Evolutionary conservation across 2,113 vertebrate species (phyloP), one percentile per base, ranked within the genome.

Genomic region (Epinephelus fuscoguttatus): DNA sequence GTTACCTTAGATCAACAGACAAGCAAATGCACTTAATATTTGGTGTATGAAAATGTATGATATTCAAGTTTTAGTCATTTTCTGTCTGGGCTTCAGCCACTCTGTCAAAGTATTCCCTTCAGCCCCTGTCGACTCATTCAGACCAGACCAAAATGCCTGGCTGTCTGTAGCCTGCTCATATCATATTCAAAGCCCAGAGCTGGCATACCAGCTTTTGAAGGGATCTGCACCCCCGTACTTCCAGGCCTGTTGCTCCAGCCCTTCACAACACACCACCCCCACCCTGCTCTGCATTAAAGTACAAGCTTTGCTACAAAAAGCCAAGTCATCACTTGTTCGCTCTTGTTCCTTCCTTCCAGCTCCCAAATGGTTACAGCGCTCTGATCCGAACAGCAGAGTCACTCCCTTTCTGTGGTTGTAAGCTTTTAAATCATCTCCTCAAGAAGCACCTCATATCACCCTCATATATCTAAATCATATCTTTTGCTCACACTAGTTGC

Each of bases 321-420:
- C 67, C 70, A 84, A 66, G 69, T 88, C 75, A 69, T 82, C 73
- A 66, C 80, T 84, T 82, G 77, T 84, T 82, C 18, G 19, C 52
- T 57, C 69, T 82, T 78, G 64, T 84, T 74, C 50, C 25, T 84
- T 61, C 63, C 52, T 71, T 75, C 45, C 6, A 3, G 55, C 53
- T 70, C 30, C 10, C 1, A 6, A 62, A 63, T 64, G 42, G 12
- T 74, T 64, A 59, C 37, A 53, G 78, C 13, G 11, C 42, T 72
- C 25, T 7, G 57, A 30, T 73, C 42, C 70, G 63, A 74, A 64
- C 47, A 61, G 79, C 47, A 40, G 3, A 70, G 68, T 78, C 75
- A 82, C 63, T 82, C 78, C 81, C 68, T 74, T 55, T 75, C 73
- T 78, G 50, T n/a, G 18, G 53, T 70, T 55, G 14, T 4, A 57